Base-by-base conservation (phyloP, 2,888 invertebrate genomes). In the Isoperla grammatica region DNA sequence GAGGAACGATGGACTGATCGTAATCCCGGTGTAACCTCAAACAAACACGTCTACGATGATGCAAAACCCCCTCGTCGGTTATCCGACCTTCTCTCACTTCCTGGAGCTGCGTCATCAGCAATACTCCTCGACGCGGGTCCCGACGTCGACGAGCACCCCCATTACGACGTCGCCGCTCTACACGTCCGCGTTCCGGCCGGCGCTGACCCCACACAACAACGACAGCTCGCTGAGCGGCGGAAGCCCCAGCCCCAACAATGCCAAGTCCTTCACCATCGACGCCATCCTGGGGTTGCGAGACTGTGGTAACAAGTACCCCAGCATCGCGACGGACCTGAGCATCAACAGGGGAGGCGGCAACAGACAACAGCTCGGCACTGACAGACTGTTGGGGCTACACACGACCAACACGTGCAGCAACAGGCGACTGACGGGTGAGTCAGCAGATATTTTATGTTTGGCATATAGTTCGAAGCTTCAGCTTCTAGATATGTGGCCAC, bases 191-290 rank as follows among this genome's bases (percentile, higher is more conserved):
- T 53, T 53, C 17, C 53, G 53, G n/a, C 43, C 57, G 45, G 1
- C 43, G 11, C 22, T 48, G 35, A 23, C 58, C 22, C 39, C 39
- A 19, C 8, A 19, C 17, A 54, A 54, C 53, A 58, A 48, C 55
- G 48, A 46, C 48, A 20, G 53, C 58, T 37, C 50, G 9, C 62
- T 56, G n/a, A 64, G 64, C 22, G 61, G 56, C 61, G 65, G 59
- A 57, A 62, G 71, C 68, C 53, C 65, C 61, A 43, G 55, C 39
- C 56, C 61, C 53, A 63, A 61, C 35, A 60, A 57, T 55, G 83
- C 84, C 43, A 88, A 87, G 70, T 89, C 90, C 5, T 93, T 93
- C 69, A 92, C 92, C 20, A 93, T 93, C 67, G 92, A 91, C 64
- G 90, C 91, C 64, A 91, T 92, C 69, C 81, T 93, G 67, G 92